Percentiles rank a stretch among this genome's conserved stretches.
These are phyloP conservation scores for Myopa testacea DNA, from an alignment of 2,888 invertebrate genomes.

Conservation along the genomic window DNA sequence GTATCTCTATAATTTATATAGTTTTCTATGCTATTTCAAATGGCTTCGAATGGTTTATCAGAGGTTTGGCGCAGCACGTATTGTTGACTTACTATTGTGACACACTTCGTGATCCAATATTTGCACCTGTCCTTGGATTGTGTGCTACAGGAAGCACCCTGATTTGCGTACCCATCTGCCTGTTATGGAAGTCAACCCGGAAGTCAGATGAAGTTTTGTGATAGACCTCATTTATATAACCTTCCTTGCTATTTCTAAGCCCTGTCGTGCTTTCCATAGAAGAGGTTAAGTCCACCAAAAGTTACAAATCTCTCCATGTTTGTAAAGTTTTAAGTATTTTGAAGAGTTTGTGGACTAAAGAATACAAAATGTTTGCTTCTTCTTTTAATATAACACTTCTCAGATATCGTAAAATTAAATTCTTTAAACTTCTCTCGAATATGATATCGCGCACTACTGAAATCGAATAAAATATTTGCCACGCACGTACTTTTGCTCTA, in stretches of 20 bases:
- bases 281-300: no score
- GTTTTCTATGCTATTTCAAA: background rate
- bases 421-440: no score
- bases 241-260: no score
- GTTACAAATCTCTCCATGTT: no score
- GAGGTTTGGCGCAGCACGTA: background rate
- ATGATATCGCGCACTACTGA: background rate
- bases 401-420: no score
- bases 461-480: background rate
- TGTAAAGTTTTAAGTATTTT: no score
- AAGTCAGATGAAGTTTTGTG: background rate
- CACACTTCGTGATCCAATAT: slow-evolving; percentile 2
- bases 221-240: no score
- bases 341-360: no score
- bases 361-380: no score
- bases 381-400: no score
- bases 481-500: slow-evolving; percentile 16
- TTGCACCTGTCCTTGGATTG: slow-evolving; percentile 5
- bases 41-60: background rate
- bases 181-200: background rate
- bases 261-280: no score
- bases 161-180: background rate
- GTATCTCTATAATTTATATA: no score
- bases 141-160: background rate
- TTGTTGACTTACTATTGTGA: slow-evolving; percentile 1